A percentile compares a stretch with the other conserved stretches of the same genome.
These are phyloP conservation scores for Xenotilapia longispinis DNA, from an alignment of 2,113 vertebrate genomes.

Conservation along the genomic window DNA sequence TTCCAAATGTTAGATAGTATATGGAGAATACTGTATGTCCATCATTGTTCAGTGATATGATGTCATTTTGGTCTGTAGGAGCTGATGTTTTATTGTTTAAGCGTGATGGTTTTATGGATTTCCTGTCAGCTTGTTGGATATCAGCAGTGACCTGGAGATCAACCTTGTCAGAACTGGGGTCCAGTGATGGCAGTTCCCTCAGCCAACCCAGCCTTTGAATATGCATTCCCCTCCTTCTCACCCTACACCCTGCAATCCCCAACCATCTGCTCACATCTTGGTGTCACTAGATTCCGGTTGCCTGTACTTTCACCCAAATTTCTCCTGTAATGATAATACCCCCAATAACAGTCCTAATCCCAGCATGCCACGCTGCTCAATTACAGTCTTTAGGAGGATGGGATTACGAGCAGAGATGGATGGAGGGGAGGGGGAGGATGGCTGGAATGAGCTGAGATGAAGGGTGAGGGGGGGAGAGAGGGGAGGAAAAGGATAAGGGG, in stretches of 20 bases:
- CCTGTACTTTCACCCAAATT: slow-evolving; percentile 52
- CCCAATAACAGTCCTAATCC: slow-evolving; percentile 72
- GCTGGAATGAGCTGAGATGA: slow-evolving; percentile 43
- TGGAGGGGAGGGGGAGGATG: slow-evolving; percentile 4
- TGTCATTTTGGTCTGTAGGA: slow-evolving; percentile 41
- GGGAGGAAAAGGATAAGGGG: slow-evolving; percentile 33
- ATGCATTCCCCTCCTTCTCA: not conserved
- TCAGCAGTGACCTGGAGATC: slow-evolving; percentile 53
- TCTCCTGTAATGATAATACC: slow-evolving; percentile 57
- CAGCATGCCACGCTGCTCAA: slow-evolving; percentile 66
- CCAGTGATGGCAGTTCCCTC: not conserved
- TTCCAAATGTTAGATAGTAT: slow-evolving; percentile 42
- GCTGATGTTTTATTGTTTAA: slow-evolving; percentile 69
- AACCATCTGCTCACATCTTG: not conserved
- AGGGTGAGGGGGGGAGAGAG: slow-evolving; percentile 1
- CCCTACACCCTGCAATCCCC: not conserved
- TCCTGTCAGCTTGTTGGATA: slow-evolving; percentile 58
- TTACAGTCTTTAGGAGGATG: slow-evolving; percentile 72
- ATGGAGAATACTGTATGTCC: slow-evolving; percentile 47
- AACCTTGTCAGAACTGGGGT: slow-evolving; percentile 62
- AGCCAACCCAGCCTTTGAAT: not conserved
- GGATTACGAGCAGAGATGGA: slow-evolving; percentile 63
- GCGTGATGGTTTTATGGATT: slow-evolving; percentile 61
- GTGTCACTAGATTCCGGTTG: slow-evolving; percentile 15
- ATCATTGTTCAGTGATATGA: slow-evolving; percentile 49